Evolutionary conservation across 2,888 invertebrate genomes (phyloP).

Genomic region (Dynastes maya): DNA sequence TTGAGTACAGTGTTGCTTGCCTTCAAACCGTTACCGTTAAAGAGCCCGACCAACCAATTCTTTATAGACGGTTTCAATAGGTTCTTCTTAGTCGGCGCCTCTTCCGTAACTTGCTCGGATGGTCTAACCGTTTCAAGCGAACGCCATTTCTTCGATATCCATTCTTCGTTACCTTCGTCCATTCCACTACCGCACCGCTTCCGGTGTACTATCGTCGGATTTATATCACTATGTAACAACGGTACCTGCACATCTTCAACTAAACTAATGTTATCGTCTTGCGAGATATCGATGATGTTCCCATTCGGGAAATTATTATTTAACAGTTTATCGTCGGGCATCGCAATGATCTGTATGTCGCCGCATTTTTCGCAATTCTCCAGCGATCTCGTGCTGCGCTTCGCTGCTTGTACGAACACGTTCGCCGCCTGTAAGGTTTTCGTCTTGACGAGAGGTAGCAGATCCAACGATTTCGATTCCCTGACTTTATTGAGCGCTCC

Average conservation of each 20-base stretch:
- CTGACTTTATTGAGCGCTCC: slow-evolving; percentile 69
- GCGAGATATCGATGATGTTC: slow-evolving; percentile 69
- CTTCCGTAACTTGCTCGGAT: slow-evolving; percentile 63
- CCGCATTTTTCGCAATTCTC: slow-evolving; percentile 72
- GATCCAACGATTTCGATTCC: slow-evolving; percentile 79
- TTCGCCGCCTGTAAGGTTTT: slow-evolving; percentile 52
- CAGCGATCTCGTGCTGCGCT: slow-evolving; percentile 67
- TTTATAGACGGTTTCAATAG: slow-evolving; percentile 78
- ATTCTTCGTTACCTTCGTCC: slow-evolving; percentile 66
- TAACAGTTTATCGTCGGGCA: slow-evolving; percentile 70
- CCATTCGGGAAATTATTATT: slow-evolving; percentile 75
- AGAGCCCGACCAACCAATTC: slow-evolving; percentile 82
- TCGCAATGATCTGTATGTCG: slow-evolving; percentile 68
- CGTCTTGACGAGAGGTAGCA: slow-evolving; percentile 71
- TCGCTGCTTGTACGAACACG: slow-evolving; percentile 53
- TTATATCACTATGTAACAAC: slow-evolving; percentile 64
- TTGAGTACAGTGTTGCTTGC: slow-evolving; percentile 74
- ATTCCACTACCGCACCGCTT: slow-evolving; percentile 64
- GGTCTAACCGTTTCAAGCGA: slow-evolving; percentile 81
- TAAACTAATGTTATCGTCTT: slow-evolving; percentile 62
- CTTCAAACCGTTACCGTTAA: slow-evolving; percentile 81
- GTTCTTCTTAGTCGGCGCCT: slow-evolving; percentile 75
- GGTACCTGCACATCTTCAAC: slow-evolving; percentile 70
- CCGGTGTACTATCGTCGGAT: slow-evolving; percentile 62
- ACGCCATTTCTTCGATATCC: slow-evolving; percentile 81